A percentile compares a stretch with the other conserved stretches of the same genome.
Evolutionary conservation across 2,888 invertebrate species (phyloP).

Genomic region (Nomada lathburiana): DNA sequence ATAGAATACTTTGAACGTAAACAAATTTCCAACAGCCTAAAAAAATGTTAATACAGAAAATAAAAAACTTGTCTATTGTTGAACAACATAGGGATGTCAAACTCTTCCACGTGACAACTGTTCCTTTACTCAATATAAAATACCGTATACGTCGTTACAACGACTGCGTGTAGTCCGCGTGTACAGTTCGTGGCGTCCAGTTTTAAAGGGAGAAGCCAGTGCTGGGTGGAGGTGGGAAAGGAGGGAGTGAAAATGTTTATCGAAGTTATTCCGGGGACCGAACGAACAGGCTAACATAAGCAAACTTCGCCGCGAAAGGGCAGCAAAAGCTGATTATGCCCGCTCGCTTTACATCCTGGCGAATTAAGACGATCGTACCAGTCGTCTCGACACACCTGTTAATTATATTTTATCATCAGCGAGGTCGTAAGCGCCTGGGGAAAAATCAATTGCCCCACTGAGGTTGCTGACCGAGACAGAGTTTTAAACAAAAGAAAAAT

Average conservation of each 20-base stretch:
- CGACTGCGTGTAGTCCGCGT: conserved; percentile 50
- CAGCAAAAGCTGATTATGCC: conserved; percentile 66
- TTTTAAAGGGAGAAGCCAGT: conserved; percentile 19
- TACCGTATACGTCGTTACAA: conserved; percentile 33
- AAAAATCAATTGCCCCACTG: conserved; percentile 8
- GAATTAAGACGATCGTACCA: conserved; percentile 54
- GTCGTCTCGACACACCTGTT: conserved; percentile 30
- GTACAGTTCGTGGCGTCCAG: conserved; percentile 47
- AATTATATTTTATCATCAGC: conserved; percentile 58
- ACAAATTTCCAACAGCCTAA: too few species aligned
- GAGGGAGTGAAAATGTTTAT: conserved; percentile 76
- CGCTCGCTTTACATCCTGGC: conserved; percentile 60
- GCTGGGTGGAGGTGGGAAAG: conserved; percentile 13
- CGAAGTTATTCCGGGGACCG: conserved; percentile 80
- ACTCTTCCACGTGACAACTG: background rate
- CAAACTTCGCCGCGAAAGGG: conserved; percentile 71
- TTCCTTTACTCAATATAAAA: background rate
- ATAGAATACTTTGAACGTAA: too few species aligned
- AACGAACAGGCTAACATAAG: conserved; percentile 74
- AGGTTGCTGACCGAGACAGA: background rate
- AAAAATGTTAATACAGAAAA: too few species aligned
- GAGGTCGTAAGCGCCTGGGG: background rate
- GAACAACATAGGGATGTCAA: too few species aligned
- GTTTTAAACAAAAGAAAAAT: background rate
- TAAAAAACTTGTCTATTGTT: too few species aligned